These are phyloP conservation scores for Drosophila pruinosa DNA, from an alignment of 1,140 invertebrate genomes.

Conservation along the genomic window DNA sequence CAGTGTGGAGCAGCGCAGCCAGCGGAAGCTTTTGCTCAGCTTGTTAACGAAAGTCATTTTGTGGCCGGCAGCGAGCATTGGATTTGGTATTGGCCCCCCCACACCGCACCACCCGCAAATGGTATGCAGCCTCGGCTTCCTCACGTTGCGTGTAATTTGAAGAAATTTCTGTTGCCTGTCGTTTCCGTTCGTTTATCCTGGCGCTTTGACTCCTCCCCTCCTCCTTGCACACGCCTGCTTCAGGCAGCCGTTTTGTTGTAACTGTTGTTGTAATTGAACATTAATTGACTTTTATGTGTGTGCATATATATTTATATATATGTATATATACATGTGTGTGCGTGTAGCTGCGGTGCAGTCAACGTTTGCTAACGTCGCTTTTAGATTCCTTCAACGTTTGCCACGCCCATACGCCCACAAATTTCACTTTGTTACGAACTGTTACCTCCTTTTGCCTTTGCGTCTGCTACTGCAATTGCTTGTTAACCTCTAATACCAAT, in stretches of 20 bases:
- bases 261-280: slow-evolving; percentile 72
- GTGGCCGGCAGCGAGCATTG: slow-evolving; percentile 36
- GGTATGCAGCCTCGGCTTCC: slow-evolving; percentile 35
- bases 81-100: slow-evolving; percentile 3
- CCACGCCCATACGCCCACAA: slow-evolving; percentile 40
- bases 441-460: slow-evolving; percentile 1
- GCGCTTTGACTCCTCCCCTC: neutral
- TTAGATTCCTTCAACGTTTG: slow-evolving; percentile 9
- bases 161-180: slow-evolving; percentile 55
- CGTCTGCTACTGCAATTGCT: slow-evolving; percentile 20
- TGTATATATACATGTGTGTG: neutral
- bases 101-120: slow-evolving; percentile 32
- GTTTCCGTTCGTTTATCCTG: slow-evolving; percentile 35
- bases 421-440: slow-evolving; percentile 28
- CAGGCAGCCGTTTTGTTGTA: slow-evolving; percentile 31
- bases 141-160: slow-evolving; percentile 73
- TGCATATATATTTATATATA: neutral
- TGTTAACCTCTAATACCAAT: slow-evolving; percentile 70
- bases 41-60: slow-evolving; percentile 82
- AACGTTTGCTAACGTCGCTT: slow-evolving; percentile 4
- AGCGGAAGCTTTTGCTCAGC: slow-evolving; percentile 81
- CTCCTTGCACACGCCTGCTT: slow-evolving; percentile 36
- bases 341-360: slow-evolving; percentile 1
- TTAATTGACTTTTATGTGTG: slow-evolving; percentile 77
- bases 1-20: slow-evolving; percentile 80